Conservation (phyloP, 2,113 vertebrate species). For the Melanerpes formicivorus region DNA sequence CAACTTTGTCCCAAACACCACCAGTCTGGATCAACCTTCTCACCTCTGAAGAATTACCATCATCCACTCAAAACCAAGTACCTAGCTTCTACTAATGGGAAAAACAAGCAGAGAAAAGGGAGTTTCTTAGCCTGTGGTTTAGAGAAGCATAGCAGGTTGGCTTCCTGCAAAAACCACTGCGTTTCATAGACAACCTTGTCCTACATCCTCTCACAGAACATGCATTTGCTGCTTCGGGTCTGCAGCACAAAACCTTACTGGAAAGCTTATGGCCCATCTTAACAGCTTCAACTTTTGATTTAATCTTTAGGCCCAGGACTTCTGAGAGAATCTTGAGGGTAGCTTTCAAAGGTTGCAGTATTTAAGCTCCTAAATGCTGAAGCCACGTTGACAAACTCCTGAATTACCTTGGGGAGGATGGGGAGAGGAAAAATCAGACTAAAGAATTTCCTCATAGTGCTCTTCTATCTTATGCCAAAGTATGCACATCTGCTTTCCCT, state of each 20-base stretch:
- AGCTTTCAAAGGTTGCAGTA: neutral
- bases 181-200: neutral
- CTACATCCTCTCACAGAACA: neutral
- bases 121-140: neutral
- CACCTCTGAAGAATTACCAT: neutral
- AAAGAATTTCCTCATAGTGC: conserved; percentile 25
- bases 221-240: neutral
- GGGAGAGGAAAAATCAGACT: neutral
- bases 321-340: neutral
- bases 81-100: neutral
- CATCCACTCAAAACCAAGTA: neutral
- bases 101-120: neutral
- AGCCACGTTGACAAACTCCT: neutral
- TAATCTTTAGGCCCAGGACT: neutral
- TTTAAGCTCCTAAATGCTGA: neutral
- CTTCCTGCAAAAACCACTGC: neutral
- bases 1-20: neutral
- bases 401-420: neutral
- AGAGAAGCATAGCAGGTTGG: neutral
- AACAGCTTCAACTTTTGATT: neutral
- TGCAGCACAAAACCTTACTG: neutral
- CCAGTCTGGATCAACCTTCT: neutral
- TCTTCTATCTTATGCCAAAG: conserved; percentile 30
- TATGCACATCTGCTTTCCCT: neutral
- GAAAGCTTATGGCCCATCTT: neutral